Base-by-base conservation (phyloP, 2,888 invertebrate species). In the Sycophila texana region DNA sequence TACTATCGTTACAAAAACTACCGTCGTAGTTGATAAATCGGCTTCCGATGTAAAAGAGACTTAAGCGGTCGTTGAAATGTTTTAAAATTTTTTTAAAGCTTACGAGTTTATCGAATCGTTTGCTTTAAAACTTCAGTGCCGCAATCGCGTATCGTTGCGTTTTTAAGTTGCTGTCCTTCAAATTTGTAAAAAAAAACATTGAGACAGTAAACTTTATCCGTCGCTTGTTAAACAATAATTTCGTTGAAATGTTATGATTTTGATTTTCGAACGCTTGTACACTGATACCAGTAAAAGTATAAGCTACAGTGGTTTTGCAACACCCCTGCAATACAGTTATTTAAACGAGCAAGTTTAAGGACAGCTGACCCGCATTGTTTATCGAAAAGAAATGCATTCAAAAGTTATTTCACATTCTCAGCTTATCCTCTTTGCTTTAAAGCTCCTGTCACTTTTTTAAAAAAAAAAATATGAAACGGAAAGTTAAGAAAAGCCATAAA, bases 301-400 rank as follows among this genome's bases (percentile, higher is more conserved):
- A 61, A 67, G 77, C 67, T 3, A 1, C 77, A 79, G 72, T 13
- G 49, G 14, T 77, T 58, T 66, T 14, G 66, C 77, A 77, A 63
- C 22, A 53, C 20, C 18, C 7, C 0, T 26, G 63, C 63, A 74
- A 74, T 70, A 58, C 63, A 63, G 68, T 47, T 58, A 57, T 63
- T 70, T 16, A 39, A 75, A 66, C 26, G 5, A 73, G 39, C 57
- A 57, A 47, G 66, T 66, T 74, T 57, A 58, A 66, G 58, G 49
- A 53, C 39, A 39, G 39, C 10, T 39, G 39, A 39, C 39, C 39
- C 39, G 39, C 39, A 39, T 39, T 39, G 39, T 39, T 39, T 39
- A 39, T 39, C 39, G 7, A 10, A 39, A 39, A 39, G 30, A 10
- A 39, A 39, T 10, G 39, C 10, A 7, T 39, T 39, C 10, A 39